A percentile compares a stretch with the other conserved stretches of the same genome.
These are phyloP conservation scores for Lamproptera curius DNA, from an alignment of 2,888 invertebrate species.

Conservation along the genomic window DNA sequence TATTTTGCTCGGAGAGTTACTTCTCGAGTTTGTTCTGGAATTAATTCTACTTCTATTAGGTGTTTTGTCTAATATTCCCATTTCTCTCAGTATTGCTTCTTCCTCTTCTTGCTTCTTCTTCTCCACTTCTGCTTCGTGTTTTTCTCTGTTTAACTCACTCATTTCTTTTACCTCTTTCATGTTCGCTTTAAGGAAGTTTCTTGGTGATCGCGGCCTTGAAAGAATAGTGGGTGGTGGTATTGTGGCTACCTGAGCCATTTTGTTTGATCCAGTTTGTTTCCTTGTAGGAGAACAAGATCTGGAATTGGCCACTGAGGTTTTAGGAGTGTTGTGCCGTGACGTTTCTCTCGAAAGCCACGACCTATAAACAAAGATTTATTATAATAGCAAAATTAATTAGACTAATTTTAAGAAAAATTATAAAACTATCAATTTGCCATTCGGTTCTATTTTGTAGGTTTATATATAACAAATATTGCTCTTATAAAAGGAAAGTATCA, in stretches of 20 bases:
- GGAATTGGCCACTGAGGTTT: slow-evolving; percentile 61
- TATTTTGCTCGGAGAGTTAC: slow-evolving; percentile 61
- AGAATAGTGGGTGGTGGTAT: slow-evolving; percentile 47
- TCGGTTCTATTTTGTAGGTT: no score
- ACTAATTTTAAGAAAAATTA: no score
- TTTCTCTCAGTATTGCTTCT: slow-evolving; percentile 65
- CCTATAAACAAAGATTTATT: slow-evolving; percentile 44
- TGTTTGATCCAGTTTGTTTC: slow-evolving; percentile 67
- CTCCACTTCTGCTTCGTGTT: slow-evolving; percentile 67
- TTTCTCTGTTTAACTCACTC: slow-evolving; percentile 71
- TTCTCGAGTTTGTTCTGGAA: slow-evolving; percentile 53
- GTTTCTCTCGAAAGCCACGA: slow-evolving; percentile 74
- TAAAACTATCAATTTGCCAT: no score
- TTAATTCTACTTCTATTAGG: slow-evolving; percentile 43
- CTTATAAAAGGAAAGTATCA: no score
- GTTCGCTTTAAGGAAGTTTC: slow-evolving; percentile 69
- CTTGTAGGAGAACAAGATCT: slow-evolving; percentile 62
- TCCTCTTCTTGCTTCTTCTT: slow-evolving; percentile 62
- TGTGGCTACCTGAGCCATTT: slow-evolving; percentile 60
- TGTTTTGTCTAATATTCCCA: slow-evolving; percentile 61
- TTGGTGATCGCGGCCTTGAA: slow-evolving; percentile 58
- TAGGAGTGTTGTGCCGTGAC: slow-evolving; percentile 77
- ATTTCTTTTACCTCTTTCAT: slow-evolving; percentile 69
- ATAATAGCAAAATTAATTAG: no score
- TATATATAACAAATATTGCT: no score